phyloP scores from a whole-genome alignment of 1,140 invertebrate species.

The Phthorimaea operculella region DNA sequence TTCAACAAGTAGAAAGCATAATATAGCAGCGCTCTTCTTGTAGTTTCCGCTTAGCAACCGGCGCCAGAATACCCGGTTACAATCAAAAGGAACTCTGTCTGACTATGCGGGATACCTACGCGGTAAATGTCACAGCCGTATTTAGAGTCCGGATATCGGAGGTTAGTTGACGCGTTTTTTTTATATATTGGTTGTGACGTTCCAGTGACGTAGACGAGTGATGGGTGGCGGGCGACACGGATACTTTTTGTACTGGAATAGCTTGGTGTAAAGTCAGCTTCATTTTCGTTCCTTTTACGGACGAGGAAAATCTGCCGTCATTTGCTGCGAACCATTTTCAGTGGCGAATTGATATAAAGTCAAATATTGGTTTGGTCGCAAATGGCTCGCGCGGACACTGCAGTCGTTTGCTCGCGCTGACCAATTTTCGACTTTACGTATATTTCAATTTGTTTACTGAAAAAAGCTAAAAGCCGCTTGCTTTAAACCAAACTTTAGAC shows the following conservation, averaged over 20 bases:
- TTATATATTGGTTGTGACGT: conserved; percentile 10
- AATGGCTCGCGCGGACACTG: too few species aligned
- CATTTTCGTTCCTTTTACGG: not conserved
- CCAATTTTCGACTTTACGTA: too few species aligned
- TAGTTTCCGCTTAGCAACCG: not conserved
- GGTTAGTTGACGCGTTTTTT: conserved; percentile 40
- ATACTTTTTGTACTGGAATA: conserved; percentile 14
- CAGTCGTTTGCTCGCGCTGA: too few species aligned
- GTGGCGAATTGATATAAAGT: too few species aligned
- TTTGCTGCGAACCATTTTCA: too few species aligned
- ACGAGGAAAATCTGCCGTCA: too few species aligned
- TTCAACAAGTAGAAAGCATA: too few species aligned
- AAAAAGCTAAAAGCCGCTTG: too few species aligned
- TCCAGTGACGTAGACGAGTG: conserved; percentile 24
- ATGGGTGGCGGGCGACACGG: conserved; percentile 13
- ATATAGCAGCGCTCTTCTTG: too few species aligned
- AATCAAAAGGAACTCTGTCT: conserved; percentile 3
- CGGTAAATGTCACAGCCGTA: conserved; percentile 35
- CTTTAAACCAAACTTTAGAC: too few species aligned
- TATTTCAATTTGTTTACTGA: too few species aligned
- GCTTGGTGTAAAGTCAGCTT: not conserved
- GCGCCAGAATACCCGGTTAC: not conserved
- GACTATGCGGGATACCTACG: conserved; percentile 9
- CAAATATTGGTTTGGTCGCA: too few species aligned
- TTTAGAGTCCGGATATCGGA: conserved; percentile 53